These are phyloP conservation scores for Lepus americanus DNA, from an alignment of 2,113 vertebrate species.

Conservation along the genomic window DNA sequence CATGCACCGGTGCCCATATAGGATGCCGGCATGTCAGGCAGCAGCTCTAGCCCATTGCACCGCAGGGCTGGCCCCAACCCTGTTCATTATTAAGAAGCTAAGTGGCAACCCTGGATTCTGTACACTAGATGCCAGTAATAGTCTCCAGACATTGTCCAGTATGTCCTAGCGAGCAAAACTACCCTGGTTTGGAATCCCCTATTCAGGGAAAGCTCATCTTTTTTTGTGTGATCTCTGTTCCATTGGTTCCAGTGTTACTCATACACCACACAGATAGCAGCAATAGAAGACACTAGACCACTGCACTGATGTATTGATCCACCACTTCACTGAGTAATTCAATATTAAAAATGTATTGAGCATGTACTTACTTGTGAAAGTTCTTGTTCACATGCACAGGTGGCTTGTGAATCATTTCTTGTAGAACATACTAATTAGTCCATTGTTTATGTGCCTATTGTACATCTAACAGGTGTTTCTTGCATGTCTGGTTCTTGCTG, in stretches of 20 bases:
- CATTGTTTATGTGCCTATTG: background rate
- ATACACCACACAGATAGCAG: background rate
- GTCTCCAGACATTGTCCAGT: background rate
- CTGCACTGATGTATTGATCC: background rate
- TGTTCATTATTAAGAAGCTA: too few relatives aligned
- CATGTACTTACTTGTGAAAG: background rate
- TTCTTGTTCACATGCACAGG: background rate
- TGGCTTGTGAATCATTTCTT: slow-evolving; percentile 50
- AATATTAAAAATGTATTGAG: background rate
- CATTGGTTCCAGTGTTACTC: background rate
- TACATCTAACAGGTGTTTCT: background rate
- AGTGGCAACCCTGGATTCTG: background rate
- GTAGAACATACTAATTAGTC: background rate
- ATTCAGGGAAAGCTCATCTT: background rate
- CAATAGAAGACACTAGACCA: background rate
- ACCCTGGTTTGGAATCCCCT: background rate
- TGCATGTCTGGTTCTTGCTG: background rate
- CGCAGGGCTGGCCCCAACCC: too few relatives aligned
- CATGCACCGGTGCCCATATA: too few relatives aligned
- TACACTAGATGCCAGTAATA: background rate
- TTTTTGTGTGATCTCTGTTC: background rate
- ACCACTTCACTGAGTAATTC: background rate
- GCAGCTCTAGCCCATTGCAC: too few relatives aligned
- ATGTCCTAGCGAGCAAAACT: background rate
- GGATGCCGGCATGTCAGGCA: too few relatives aligned